Evolutionary conservation across 92 coral and sea anemone species (phyloP).

Genomic region (Phymanthus crucifer): DNA sequence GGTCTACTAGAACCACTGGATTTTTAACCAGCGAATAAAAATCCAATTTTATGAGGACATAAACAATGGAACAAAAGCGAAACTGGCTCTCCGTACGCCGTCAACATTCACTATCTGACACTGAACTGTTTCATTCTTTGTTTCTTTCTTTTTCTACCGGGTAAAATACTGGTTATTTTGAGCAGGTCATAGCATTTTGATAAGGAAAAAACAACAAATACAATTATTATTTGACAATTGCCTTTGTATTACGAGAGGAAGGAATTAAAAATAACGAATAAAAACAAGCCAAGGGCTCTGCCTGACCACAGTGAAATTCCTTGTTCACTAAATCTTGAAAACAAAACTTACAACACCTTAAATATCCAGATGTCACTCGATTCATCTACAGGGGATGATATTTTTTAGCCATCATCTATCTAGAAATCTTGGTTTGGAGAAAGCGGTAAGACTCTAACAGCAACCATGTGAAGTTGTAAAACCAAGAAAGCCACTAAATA

Average conservation of each 20-base stretch:
- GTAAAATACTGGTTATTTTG: not conserved
- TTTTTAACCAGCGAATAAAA: slow-evolving; percentile 5
- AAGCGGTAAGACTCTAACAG: not conserved
- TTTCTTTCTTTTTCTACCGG: not conserved
- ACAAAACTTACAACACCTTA: not conserved
- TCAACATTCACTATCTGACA: not conserved
- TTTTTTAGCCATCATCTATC: not conserved
- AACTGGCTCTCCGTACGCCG: not conserved
- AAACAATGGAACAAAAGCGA: slow-evolving; percentile 16
- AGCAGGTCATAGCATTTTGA: not conserved
- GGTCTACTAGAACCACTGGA: not conserved
- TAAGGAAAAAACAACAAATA: not conserved
- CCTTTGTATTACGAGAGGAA: slow-evolving; percentile 27
- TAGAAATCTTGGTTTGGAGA: not conserved
- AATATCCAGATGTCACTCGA: not conserved
- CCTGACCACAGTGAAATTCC: slow-evolving; percentile 25
- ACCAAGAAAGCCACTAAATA: slow-evolving; percentile 3
- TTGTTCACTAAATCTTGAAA: not conserved
- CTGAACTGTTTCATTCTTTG: slow-evolving; percentile 10
- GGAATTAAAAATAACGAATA: not conserved
- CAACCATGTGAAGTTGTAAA: slow-evolving; percentile 8
- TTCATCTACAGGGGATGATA: not conserved
- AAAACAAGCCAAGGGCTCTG: slow-evolving; percentile 17
- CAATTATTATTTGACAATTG: slow-evolving; percentile 27
- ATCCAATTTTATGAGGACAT: not conserved